Base-by-base conservation (phyloP, 2,113 vertebrate genomes). In the Gallinago media region DNA sequence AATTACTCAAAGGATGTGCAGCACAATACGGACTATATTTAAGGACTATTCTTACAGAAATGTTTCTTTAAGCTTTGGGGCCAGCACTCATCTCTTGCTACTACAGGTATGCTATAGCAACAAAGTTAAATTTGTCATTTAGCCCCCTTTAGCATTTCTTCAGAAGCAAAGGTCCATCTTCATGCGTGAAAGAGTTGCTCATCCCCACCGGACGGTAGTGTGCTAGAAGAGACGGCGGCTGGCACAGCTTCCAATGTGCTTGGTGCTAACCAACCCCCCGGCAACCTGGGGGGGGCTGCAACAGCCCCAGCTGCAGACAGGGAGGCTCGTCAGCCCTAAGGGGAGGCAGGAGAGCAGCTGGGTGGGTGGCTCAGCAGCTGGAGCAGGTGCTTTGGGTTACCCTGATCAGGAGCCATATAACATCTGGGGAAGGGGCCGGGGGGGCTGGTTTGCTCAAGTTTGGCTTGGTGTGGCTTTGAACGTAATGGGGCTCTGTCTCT, bases 401-500 rank as follows among this genome's bases (percentile, higher is more conserved):
- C 29, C 36, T 38, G 36, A 38, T 38, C 36, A 38, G 36, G 36
- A 38, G 36, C 36, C 9, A 38, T 38, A 38, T 38, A 38, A 38
- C 10, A 9, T 38, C 36, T 38, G 36, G 36, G 36, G 36, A 38
- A 9, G 36, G 36, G 9, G 0, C 0, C 1, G 5, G 9, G 18
- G 8, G 44, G 44, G 0, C 0, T 36, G 12, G 4, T 26, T 56
- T 31, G 5, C 1, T 50, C 1, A 3, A 14, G 3, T 6, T 12
- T 19, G 23, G 2, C 0, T 5, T 5, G 2, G 3, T 1, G 1
- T 7, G 46, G 22, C 0, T 31, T 0, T 31, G 16, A 1, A 0
- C 8, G 12, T 3, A 21, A 0, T 34, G 17, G 3, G 2, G 7
- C 1, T 79, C 20, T 25, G 6, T 3, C 1, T 65, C 29, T 72